Percentiles rank a stretch among this genome's conserved stretches.
These are phyloP conservation scores for Bembecia ichneumoniformis DNA, from an alignment of 2,888 invertebrate genomes.

Conservation along the genomic window DNA sequence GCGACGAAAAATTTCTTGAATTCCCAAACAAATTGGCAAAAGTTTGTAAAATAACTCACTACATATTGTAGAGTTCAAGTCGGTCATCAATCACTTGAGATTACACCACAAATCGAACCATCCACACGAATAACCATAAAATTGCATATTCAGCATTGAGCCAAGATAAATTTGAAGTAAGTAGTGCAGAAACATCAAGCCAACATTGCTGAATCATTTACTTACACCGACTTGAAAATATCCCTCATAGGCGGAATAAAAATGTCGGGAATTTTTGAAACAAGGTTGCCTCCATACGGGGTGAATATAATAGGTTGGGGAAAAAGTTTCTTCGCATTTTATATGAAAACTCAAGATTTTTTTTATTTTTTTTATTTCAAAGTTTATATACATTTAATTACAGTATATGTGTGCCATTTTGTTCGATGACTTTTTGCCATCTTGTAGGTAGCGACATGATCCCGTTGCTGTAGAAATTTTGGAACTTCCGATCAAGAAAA, in stretches of 20 bases:
- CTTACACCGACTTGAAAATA: constrained; percentile 23
- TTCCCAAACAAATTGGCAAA: constrained; percentile 28
- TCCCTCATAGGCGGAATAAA: constrained; percentile 27
- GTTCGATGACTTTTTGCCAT: too few species aligned
- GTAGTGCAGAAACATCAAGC: constrained; percentile 38
- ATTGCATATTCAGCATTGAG: constrained; percentile 46
- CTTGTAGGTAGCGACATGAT: too few species aligned
- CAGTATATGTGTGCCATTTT: too few species aligned
- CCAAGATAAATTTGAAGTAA: constrained; percentile 41
- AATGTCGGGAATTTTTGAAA: constrained; percentile 32
- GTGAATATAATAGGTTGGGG: constrained; percentile 33
- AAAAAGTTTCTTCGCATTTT: too few species aligned
- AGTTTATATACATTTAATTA: too few species aligned
- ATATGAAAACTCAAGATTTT: constrained; percentile 22
- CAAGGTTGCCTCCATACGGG: constrained; percentile 27
- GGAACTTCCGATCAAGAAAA: too few species aligned
- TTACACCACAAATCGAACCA: constrained; percentile 49
- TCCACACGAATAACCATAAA: constrained; percentile 47
- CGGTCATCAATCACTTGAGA: constrained; percentile 47
- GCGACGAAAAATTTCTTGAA: not conserved
- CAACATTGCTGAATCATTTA: constrained; percentile 42
- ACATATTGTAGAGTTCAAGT: constrained; percentile 36
- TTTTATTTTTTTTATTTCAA: too few species aligned
- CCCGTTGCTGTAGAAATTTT: too few species aligned
- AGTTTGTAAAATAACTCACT: constrained; percentile 37